phyloP scores from a whole-genome alignment of 2,888 invertebrate genomes.

The Microplitis manilae region DNA sequence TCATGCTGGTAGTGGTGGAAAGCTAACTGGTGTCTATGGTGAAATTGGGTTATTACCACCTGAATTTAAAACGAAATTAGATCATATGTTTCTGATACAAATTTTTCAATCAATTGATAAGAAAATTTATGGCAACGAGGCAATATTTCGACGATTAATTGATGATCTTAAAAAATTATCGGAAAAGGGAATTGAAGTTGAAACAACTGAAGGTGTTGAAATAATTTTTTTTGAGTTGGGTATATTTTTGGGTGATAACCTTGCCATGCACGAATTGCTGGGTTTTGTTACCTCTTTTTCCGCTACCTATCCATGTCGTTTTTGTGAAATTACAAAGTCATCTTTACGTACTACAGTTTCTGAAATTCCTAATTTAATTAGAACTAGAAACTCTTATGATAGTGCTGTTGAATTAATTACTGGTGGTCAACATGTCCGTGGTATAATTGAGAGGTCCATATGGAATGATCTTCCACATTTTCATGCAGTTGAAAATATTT shows the following conservation, averaged over 20 bases:
- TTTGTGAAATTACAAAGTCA: neutral
- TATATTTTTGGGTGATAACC: slow-evolving; percentile 5
- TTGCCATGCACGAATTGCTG: neutral
- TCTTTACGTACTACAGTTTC: neutral
- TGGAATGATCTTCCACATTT: neutral
- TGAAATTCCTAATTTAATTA: neutral
- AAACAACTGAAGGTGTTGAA: slow-evolving; percentile 3
- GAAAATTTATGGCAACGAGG: slow-evolving; percentile 34
- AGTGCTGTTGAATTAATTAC: neutral
- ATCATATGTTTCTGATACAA: slow-evolving; percentile 35
- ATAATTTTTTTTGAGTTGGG: slow-evolving; percentile 14
- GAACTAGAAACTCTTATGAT: neutral
- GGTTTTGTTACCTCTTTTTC: slow-evolving; percentile 9
- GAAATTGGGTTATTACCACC: slow-evolving; percentile 31
- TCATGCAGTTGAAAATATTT: neutral
- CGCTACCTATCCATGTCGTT: neutral
- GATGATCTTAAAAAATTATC: slow-evolving; percentile 41
- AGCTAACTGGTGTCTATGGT: slow-evolving; percentile 15
- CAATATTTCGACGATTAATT: slow-evolving; percentile 32
- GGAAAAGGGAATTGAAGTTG: slow-evolving; percentile 28
- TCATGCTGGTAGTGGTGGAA: slow-evolving; percentile 32
- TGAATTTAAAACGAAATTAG: slow-evolving; percentile 31
- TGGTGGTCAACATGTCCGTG: neutral
- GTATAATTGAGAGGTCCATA: neutral
- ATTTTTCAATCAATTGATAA: slow-evolving; percentile 32